These are phyloP conservation scores for Drosophila mulleri DNA, from an alignment of 2,888 invertebrate genomes.

Conservation along the genomic window DNA sequence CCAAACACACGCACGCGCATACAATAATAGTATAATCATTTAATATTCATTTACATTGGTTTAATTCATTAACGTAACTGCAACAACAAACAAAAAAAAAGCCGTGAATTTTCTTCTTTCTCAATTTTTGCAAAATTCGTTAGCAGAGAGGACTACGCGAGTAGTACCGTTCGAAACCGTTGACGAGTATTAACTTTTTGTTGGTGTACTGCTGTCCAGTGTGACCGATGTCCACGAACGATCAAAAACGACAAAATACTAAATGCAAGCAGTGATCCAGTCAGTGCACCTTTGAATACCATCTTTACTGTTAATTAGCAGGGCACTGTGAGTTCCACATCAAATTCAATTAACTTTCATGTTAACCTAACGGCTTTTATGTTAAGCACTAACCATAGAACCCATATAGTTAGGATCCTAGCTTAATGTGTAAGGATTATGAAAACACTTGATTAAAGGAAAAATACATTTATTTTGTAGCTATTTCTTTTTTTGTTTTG, in stretches of 20 bases:
- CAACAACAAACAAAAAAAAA: slow-evolving; percentile 19
- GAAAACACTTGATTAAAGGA: slow-evolving; percentile 66
- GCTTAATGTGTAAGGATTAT: background rate
- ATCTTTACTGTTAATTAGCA: slow-evolving; percentile 34
- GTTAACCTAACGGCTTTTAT: background rate
- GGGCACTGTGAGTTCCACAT: slow-evolving; percentile 26
- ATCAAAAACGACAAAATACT: slow-evolving; percentile 38
- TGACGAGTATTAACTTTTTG: slow-evolving; percentile 63
- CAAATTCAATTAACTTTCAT: background rate
- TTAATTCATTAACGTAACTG: slow-evolving; percentile 46
- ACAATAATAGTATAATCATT: background rate
- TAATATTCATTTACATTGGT: slow-evolving; percentile 39
- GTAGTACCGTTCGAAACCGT: slow-evolving; percentile 65
- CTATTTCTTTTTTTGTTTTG: slow-evolving; percentile 63
- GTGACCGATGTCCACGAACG: slow-evolving; percentile 38
- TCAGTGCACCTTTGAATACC: slow-evolving; percentile 20
- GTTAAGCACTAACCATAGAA: background rate
- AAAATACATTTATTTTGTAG: slow-evolving; percentile 82
- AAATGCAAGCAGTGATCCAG: background rate
- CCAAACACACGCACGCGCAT: slow-evolving; percentile 9
- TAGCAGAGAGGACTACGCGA: slow-evolving; percentile 39
- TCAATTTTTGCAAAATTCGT: slow-evolving; percentile 24
- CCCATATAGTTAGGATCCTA: background rate
- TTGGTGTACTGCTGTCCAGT: slow-evolving; percentile 46
- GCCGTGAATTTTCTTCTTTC: background rate